Conservation (phyloP, 2,113 vertebrate genomes). For the Scomber colias region DNA sequence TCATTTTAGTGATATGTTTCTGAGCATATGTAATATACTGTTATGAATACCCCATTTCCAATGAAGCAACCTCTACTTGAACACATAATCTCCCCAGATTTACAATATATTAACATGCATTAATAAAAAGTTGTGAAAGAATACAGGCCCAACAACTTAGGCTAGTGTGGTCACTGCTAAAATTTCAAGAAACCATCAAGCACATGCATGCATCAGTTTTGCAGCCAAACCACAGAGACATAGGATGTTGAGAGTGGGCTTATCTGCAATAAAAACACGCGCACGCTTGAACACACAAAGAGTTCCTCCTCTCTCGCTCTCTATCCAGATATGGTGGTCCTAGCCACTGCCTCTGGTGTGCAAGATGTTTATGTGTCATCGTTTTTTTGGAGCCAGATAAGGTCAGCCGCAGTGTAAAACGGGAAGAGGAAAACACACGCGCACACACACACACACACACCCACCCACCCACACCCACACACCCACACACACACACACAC, state of each 20-base stretch:
- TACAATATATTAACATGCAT: not conserved
- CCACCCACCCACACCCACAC: not conserved
- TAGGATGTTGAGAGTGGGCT: slow-evolving; percentile 12
- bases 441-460: not conserved
- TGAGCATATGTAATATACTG: not conserved
- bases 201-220: slow-evolving; percentile 10
- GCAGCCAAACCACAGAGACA: slow-evolving; percentile 7
- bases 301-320: slow-evolving; percentile 8
- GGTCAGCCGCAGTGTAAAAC: slow-evolving; percentile 26
- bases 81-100: not conserved
- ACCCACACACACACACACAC: not conserved
- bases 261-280: not conserved
- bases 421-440: slow-evolving; percentile 24
- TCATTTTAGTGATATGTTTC: not conserved
- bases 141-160: not conserved
- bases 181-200: slow-evolving; percentile 42
- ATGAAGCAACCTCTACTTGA: not conserved
- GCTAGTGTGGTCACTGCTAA: not conserved
- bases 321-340: slow-evolving; percentile 69
- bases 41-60: not conserved
- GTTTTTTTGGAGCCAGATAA: slow-evolving; percentile 39
- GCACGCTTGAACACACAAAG: slow-evolving; percentile 20
- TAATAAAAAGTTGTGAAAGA: not conserved
- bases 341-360: slow-evolving; percentile 35
- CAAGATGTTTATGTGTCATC: slow-evolving; percentile 63